Evolutionary conservation across 2,888 invertebrate genomes (phyloP).

Genomic region (Pollenia angustigena): DNA sequence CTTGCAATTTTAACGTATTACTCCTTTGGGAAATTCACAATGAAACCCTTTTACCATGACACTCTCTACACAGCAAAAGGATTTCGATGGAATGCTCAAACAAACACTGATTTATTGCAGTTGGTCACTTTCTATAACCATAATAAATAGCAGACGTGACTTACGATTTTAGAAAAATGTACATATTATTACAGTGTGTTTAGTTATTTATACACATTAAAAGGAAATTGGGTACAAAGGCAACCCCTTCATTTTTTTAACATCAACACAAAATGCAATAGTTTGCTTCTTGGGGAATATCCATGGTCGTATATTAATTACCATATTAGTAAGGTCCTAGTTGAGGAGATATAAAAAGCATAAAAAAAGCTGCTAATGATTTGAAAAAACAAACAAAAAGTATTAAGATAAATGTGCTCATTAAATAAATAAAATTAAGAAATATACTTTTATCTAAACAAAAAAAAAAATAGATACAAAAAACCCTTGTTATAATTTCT

Average conservation of each 20-base stretch:
- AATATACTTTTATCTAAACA: background rate
- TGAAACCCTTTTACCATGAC: slow-evolving; percentile 74
- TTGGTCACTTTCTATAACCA: slow-evolving; percentile 78
- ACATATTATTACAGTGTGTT: slow-evolving; percentile 8
- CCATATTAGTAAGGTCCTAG: slow-evolving; percentile 64
- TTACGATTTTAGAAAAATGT: slow-evolving; percentile 56
- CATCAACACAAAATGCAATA: slow-evolving; percentile 50
- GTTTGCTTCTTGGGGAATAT: slow-evolving; percentile 65
- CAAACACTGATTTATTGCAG: slow-evolving; percentile 81
- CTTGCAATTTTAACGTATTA: slow-evolving; percentile 83
- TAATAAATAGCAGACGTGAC: slow-evolving; percentile 70
- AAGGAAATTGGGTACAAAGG: background rate
- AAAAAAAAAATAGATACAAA: slow-evolving; percentile 11
- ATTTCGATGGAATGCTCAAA: slow-evolving; percentile 53
- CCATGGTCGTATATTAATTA: slow-evolving; percentile 61
- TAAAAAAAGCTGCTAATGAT: slow-evolving; percentile 48
- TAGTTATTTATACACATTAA: slow-evolving; percentile 42
- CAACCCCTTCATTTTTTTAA: slow-evolving; percentile 32
- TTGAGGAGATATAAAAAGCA: slow-evolving; percentile 16
- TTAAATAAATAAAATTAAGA: slow-evolving; percentile 40
- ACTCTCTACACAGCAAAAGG: background rate
- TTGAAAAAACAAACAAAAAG: slow-evolving; percentile 15
- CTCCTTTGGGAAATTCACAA: slow-evolving; percentile 81
- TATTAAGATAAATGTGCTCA: slow-evolving; percentile 69
- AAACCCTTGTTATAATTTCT: slow-evolving; percentile 28